These are phyloP conservation scores for Bolborhynchus lineola DNA, from an alignment of 2,113 vertebrate genomes.

Conservation along the genomic window DNA sequence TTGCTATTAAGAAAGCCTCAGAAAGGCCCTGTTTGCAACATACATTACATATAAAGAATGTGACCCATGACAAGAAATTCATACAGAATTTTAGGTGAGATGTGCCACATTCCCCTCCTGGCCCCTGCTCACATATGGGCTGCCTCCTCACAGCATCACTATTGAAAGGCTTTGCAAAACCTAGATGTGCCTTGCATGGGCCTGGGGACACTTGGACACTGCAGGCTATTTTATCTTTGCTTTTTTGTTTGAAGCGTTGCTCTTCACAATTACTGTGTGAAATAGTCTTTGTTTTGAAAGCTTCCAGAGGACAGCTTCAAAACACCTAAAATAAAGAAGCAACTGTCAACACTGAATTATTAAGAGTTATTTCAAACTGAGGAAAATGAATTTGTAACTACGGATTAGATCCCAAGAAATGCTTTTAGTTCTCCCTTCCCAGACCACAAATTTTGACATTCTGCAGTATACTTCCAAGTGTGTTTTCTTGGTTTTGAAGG, in stretches of 20 bases:
- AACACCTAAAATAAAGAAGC: neutral
- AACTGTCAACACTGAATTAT: neutral
- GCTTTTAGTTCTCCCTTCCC: neutral
- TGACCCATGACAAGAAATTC: neutral
- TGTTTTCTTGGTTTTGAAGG: conserved; percentile 4
- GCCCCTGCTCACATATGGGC: neutral
- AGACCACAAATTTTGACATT: neutral
- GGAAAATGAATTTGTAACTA: conserved; percentile 1
- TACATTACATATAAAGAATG: accelerated
- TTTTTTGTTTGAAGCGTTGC: neutral
- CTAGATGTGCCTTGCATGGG: neutral
- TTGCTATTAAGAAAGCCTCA: neutral
- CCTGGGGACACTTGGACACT: neutral
- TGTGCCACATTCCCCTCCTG: neutral
- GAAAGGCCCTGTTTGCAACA: neutral
- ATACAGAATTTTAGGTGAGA: accelerated
- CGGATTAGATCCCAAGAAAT: neutral
- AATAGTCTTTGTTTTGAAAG: neutral
- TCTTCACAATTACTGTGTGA: neutral
- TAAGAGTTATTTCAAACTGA: neutral
- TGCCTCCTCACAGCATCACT: neutral
- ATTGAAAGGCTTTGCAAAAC: neutral
- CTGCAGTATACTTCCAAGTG: neutral
- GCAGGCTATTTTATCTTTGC: neutral
- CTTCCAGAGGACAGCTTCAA: conserved; percentile 16